A percentile compares a stretch with the other conserved stretches of the same genome.
These are phyloP conservation scores for Todiramphus chloris DNA, from an alignment of 2,113 vertebrate species.

Conservation along the genomic window DNA sequence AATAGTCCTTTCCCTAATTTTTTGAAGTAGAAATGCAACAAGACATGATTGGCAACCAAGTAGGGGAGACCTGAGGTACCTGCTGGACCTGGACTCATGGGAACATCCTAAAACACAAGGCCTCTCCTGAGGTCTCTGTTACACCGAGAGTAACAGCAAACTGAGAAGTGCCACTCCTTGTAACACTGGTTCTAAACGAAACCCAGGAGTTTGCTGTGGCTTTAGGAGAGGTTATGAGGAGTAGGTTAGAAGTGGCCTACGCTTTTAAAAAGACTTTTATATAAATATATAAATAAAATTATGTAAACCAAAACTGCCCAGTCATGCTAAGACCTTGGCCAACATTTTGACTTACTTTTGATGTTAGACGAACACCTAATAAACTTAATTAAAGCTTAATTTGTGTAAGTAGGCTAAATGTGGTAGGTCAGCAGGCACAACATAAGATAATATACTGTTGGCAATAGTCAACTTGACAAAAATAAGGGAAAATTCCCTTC, in stretches of 20 bases:
- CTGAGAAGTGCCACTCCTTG: neutral
- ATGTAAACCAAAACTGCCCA: neutral
- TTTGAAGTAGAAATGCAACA: neutral
- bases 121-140: neutral
- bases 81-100: neutral
- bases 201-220: neutral
- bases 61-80: neutral
- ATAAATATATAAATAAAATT: neutral
- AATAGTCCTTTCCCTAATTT: neutral
- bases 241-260: neutral
- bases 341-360: slow-evolving; percentile 6
- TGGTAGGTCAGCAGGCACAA: slow-evolving; percentile 27
- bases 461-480: neutral
- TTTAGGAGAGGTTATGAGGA: neutral
- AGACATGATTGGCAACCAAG: neutral
- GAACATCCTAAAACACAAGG: neutral
- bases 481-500: neutral
- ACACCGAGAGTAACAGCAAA: neutral
- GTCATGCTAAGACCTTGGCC: neutral
- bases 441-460: neutral
- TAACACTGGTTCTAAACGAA: neutral
- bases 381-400: slow-evolving; percentile 56
- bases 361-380: neutral
- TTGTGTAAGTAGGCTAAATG: slow-evolving; percentile 37
- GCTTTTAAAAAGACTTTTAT: neutral